Conservation (phyloP, 2,888 invertebrate genomes). For the Ferrisia virgata region DNA sequence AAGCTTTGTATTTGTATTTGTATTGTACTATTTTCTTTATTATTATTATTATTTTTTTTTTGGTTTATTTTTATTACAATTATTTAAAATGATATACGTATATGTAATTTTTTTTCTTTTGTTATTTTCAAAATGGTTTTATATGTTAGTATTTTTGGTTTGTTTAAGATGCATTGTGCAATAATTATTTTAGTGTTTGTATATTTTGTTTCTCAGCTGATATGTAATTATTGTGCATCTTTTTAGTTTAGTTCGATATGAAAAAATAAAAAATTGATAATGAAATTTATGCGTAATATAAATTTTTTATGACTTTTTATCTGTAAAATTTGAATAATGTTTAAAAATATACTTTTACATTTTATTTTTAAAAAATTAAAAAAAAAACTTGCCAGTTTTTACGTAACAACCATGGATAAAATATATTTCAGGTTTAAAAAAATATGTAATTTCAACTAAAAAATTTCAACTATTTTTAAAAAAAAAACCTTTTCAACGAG, state of each 20-base stretch:
- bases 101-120: slow-evolving; percentile 28
- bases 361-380: too few relatives aligned
- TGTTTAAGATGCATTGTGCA: slow-evolving; percentile 37
- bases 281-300: background rate
- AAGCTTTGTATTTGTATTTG: slow-evolving; percentile 21
- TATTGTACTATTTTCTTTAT: background rate
- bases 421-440: too few relatives aligned
- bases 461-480: too few relatives aligned
- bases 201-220: slow-evolving; percentile 35
- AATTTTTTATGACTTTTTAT: background rate
- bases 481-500: too few relatives aligned
- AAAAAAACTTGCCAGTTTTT: too few relatives aligned
- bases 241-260: slow-evolving; percentile 36
- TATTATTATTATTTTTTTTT: background rate
- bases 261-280: slow-evolving; percentile 28
- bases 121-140: slow-evolving; percentile 40
- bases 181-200: slow-evolving; percentile 40
- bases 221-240: slow-evolving; percentile 42
- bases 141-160: slow-evolving; percentile 37
- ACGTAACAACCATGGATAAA: too few relatives aligned
- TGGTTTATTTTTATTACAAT: background rate
- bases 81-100: background rate
- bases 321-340: too few relatives aligned
- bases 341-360: too few relatives aligned
- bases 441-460: too few relatives aligned